phyloP scores from a whole-genome alignment of 2,888 invertebrate genomes.

The Apamea crenata region DNA sequence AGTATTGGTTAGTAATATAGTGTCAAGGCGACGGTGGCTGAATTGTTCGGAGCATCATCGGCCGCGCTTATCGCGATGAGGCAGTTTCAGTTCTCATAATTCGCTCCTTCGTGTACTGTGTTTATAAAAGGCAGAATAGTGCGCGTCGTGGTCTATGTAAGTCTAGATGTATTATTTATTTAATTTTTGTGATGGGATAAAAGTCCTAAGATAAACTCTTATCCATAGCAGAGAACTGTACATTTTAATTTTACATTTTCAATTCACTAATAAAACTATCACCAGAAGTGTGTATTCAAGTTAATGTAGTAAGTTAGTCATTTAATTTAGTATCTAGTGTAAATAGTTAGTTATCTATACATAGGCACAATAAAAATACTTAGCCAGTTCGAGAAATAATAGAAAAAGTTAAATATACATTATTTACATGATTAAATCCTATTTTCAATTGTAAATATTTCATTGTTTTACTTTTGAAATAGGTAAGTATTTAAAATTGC shows the following conservation, averaged over 20 bases:
- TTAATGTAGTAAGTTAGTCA: not conserved
- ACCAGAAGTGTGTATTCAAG: not conserved
- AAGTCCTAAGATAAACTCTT: too few species aligned
- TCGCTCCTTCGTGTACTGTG: conserved; percentile 34
- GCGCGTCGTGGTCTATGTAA: conserved; percentile 41
- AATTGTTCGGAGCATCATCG: conserved; percentile 59
- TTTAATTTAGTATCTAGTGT: too few species aligned
- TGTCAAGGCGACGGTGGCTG: conserved; percentile 78
- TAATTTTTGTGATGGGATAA: not conserved
- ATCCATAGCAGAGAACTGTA: not conserved
- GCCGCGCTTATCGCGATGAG: conserved; percentile 59
- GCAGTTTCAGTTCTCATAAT: conserved; percentile 54
- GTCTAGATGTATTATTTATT: conserved; percentile 24
- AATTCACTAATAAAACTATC: not conserved
- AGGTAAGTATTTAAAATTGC: not conserved
- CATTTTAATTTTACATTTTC: not conserved
- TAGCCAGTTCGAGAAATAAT: too few species aligned
- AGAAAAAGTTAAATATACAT: not conserved
- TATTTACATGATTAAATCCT: not conserved
- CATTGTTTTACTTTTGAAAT: not conserved
- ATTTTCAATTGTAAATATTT: not conserved
- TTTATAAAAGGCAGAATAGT: not conserved
- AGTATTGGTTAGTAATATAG: conserved; percentile 79
- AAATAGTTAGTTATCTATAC: too few species aligned
- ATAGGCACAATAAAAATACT: too few species aligned